Percentiles rank a stretch among this genome's conserved stretches.
Evolutionary conservation across 2,113 vertebrate genomes (phyloP).

Genomic region (Halcyon malimbica): DNA sequence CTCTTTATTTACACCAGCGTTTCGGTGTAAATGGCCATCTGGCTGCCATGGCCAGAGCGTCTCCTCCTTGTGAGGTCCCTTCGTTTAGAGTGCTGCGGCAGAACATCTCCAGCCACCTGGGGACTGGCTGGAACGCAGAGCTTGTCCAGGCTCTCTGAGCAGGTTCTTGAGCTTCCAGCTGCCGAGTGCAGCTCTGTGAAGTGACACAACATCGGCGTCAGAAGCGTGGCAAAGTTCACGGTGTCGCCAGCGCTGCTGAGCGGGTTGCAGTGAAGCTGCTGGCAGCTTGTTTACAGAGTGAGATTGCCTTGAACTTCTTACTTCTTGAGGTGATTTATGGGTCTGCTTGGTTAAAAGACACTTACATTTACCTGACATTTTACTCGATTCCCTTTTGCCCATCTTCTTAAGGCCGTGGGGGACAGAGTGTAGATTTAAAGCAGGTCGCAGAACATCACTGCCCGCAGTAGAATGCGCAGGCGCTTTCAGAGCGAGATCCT

Average conservation of each 20-base stretch:
- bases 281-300: neutral
- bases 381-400: neutral
- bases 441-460: neutral
- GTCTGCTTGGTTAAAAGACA: neutral
- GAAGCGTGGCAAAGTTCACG: neutral
- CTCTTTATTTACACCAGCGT: fast-evolving
- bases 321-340: neutral
- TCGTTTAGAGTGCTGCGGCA: neutral
- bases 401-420: neutral
- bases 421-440: neutral
- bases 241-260: fast-evolving
- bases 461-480: neutral
- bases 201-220: neutral
- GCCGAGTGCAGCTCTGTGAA: neutral
- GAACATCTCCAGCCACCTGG: neutral
- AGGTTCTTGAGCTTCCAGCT: neutral
- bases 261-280: neutral
- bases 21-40: neutral
- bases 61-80: neutral
- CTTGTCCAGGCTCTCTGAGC: neutral
- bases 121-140: neutral
- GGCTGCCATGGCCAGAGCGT: neutral
- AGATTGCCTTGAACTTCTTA: neutral
- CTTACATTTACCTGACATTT: neutral
- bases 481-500: neutral